These are phyloP conservation scores for Abramis brama DNA, from an alignment of 2,113 vertebrate genomes.

Conservation along the genomic window DNA sequence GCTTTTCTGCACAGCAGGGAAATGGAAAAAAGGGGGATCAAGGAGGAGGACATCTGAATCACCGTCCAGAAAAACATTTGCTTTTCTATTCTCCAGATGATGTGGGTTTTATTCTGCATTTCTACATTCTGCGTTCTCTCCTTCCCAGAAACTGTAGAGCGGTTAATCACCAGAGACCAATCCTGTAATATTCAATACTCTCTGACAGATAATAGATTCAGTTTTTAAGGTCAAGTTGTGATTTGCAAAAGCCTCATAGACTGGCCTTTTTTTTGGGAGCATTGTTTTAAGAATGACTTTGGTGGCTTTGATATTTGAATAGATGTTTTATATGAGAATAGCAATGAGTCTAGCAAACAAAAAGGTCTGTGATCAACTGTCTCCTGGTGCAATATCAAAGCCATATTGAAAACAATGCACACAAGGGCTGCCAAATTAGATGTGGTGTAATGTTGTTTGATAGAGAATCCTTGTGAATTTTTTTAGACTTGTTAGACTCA, in stretches of 20 bases:
- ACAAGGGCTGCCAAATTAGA: neutral
- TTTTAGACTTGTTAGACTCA: neutral
- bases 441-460: neutral
- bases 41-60: slow-evolving; percentile 32
- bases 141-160: slow-evolving; percentile 18
- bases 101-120: slow-evolving; percentile 25
- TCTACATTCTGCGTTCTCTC: slow-evolving; percentile 1
- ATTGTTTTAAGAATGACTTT: slow-evolving; percentile 21
- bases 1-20: slow-evolving; percentile 26
- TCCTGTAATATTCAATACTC: slow-evolving; percentile 12
- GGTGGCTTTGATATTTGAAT: slow-evolving; percentile 18
- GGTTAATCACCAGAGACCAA: slow-evolving; percentile 23
- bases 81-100: slow-evolving; percentile 38
- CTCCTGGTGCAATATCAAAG: slow-evolving; percentile 38
- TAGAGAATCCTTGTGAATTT: slow-evolving; percentile 3
- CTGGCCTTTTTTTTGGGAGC: neutral
- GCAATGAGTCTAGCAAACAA: slow-evolving; percentile 15
- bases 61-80: slow-evolving; percentile 24
- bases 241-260: neutral
- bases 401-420: neutral
- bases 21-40: neutral
- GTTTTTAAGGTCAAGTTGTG: slow-evolving; percentile 31
- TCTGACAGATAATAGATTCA: slow-evolving; percentile 25
- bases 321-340: slow-evolving; percentile 14
- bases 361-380: slow-evolving; percentile 4